phyloP scores from a whole-genome alignment of 30 jellyfish, hydroid and myxozoan genomes.

The Hydractinia symbiolongicarpus region DNA sequence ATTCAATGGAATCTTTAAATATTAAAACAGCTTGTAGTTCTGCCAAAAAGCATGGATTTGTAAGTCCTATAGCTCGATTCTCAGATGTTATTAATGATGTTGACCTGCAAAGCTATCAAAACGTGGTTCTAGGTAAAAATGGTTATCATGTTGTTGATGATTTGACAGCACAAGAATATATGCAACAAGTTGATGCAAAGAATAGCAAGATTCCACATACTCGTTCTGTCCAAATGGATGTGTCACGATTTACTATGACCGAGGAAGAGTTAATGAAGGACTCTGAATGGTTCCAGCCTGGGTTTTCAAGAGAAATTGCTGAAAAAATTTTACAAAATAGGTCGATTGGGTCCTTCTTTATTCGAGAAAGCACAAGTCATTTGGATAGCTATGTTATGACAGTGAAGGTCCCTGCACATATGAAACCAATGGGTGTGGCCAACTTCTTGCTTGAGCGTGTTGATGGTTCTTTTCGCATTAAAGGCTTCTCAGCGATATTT shows the following conservation, averaged over 20 bases:
- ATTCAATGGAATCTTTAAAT: no score
- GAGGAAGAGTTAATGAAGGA: conserved; percentile 11
- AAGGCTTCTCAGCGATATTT: conserved; percentile 58
- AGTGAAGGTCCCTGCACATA: conserved; percentile 37
- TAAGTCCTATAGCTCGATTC: no score
- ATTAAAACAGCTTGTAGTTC: no score
- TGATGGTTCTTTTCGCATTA: conserved; percentile 30
- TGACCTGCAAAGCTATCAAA: no score
- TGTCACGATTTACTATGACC: not conserved
- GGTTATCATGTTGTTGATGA: no score
- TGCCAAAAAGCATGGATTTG: no score
- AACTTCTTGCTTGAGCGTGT: conserved; percentile 41
- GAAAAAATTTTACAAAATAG: conserved; percentile 42
- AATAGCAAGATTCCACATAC: not conserved
- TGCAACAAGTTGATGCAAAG: not conserved
- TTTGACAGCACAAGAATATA: no score
- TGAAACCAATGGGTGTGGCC: conserved; percentile 46
- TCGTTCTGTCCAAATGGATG: not conserved
- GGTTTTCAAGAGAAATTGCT: conserved; percentile 53
- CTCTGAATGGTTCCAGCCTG: conserved; percentile 37
- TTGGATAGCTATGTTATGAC: conserved; percentile 69
- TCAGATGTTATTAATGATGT: no score
- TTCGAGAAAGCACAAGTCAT: conserved; percentile 74
- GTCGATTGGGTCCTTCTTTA: conserved; percentile 57
- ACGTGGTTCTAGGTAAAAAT: no score